Conservation (phyloP, 2,888 invertebrate species). For the Drosophila quasianomalipes region DNA sequence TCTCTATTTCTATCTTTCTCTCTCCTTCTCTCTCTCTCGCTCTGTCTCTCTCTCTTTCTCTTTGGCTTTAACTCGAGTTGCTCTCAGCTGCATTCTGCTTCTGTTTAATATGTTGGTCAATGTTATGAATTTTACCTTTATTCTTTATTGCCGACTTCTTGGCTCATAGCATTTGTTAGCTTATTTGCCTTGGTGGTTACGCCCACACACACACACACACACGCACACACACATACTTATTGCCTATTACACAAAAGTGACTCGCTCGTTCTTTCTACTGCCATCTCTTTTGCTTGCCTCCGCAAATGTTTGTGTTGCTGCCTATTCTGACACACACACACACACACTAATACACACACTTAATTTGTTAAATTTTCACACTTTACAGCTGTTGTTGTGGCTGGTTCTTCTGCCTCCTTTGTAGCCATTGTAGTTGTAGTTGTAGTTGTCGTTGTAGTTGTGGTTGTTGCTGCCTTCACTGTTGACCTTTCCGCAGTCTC, state of each 20-base stretch:
- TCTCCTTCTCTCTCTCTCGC: not conserved
- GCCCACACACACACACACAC: constrained; percentile 23
- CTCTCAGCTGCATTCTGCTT: not conserved
- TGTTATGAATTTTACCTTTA: constrained; percentile 18
- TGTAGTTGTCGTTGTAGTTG: constrained; percentile 35
- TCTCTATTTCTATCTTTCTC: not conserved
- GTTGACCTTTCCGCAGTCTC: constrained; percentile 50
- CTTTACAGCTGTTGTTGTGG: constrained; percentile 50
- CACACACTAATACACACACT: constrained; percentile 51
- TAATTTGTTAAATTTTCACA: constrained; percentile 81
- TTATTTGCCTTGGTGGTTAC: constrained; percentile 36
- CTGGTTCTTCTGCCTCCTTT: constrained; percentile 29
- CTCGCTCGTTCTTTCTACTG: constrained; percentile 5
- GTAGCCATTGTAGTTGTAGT: constrained; percentile 23
- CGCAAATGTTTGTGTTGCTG: constrained; percentile 18
- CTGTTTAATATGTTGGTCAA: constrained; percentile 16
- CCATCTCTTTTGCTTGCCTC: constrained; percentile 14
- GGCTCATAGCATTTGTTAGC: constrained; percentile 27
- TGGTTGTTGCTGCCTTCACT: constrained; percentile 35
- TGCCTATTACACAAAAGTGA: constrained; percentile 39
- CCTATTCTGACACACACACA: constrained; percentile 22
- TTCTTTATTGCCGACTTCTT: constrained; percentile 6
- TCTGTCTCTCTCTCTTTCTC: not conserved
- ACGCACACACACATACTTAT: constrained; percentile 10
- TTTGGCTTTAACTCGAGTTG: not conserved